A percentile compares a stretch with the other conserved stretches of the same genome.
Conservation (phyloP, 2,113 vertebrate genomes). For the Neolamprologus falcicula region DNA sequence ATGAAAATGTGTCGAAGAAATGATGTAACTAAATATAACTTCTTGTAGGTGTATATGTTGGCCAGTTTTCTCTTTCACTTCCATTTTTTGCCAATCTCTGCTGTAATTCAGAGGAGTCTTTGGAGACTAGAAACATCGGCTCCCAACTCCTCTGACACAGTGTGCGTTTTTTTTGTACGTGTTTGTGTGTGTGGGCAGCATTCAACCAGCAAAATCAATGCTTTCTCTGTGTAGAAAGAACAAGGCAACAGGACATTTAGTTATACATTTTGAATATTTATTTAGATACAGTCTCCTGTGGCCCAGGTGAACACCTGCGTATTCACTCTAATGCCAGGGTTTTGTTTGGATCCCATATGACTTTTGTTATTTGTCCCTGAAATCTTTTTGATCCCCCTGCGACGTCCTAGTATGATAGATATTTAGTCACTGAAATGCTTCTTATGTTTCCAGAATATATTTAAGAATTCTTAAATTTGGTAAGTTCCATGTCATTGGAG, state of each 20-base stretch:
- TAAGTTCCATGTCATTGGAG: not conserved
- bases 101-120: slow-evolving; percentile 23
- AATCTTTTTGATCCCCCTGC: not conserved
- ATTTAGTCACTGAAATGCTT: not conserved
- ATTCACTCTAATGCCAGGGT: not conserved
- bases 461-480: not conserved
- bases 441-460: not conserved
- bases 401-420: not conserved
- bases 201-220: not conserved
- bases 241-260: not conserved
- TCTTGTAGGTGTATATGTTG: not conserved
- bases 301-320: not conserved
- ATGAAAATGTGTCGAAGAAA: not conserved
- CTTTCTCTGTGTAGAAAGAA: not conserved
- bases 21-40: not conserved
- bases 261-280: slow-evolving; percentile 14
- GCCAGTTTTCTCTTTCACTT: not conserved
- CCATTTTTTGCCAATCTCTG: not conserved
- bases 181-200: not conserved
- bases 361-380: not conserved
- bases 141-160: not conserved
- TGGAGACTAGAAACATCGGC: not conserved
- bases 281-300: not conserved
- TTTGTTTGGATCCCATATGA: not conserved
- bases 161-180: not conserved